A percentile compares a stretch with the other conserved stretches of the same genome.
These are phyloP conservation scores for Microtus ochrogaster DNA, from an alignment of 2,113 vertebrate genomes.

Conservation along the genomic window DNA sequence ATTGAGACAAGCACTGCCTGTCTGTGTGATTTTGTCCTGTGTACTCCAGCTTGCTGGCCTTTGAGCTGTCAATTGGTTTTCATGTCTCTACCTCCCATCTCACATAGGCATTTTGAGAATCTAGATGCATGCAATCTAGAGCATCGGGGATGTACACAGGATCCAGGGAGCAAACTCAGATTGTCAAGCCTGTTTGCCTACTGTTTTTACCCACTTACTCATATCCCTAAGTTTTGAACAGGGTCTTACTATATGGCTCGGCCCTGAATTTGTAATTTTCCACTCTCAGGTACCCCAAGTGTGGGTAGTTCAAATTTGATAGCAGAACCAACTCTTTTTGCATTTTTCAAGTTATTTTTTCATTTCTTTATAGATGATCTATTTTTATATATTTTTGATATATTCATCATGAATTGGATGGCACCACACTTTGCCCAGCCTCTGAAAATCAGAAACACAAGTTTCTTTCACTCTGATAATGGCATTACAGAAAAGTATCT, in stretches of 20 bases:
- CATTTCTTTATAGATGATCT: neutral
- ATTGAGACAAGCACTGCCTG: neutral
- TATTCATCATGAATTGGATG: neutral
- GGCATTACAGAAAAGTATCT: neutral
- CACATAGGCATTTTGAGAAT: neutral
- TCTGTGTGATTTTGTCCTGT: neutral
- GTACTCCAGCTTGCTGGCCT: neutral
- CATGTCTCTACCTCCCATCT: neutral
- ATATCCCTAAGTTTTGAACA: neutral
- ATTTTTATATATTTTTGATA: neutral
- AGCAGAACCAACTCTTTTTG: neutral
- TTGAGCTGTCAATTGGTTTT: neutral
- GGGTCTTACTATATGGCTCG: fast-evolving
- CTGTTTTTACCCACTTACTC: neutral
- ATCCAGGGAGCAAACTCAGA: neutral
- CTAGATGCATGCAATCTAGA: neutral
- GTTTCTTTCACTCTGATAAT: neutral
- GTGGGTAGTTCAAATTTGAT: neutral
- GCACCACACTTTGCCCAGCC: no score
- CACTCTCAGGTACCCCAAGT: no score
- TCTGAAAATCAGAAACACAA: neutral
- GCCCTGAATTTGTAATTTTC: no score
- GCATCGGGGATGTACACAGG: neutral
- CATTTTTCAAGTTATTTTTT: neutral
- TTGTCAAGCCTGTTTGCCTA: neutral